Evolutionary conservation across 1,140 invertebrate species (phyloP), one percentile per base, ranked within the genome.

Genomic region (Antheraea mylitta): DNA sequence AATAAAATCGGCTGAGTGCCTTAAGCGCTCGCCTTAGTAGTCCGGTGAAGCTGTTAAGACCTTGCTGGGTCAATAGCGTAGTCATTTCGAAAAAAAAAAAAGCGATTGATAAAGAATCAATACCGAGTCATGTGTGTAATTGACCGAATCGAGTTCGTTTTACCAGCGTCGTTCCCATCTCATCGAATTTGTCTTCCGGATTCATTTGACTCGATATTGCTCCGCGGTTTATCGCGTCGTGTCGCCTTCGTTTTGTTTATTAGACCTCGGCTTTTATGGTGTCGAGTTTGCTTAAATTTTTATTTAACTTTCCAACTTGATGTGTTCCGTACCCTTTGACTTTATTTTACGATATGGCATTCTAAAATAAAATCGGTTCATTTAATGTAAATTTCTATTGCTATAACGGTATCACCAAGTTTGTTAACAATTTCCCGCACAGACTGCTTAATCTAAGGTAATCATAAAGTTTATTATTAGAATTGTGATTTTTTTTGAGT

Each of bases 161-260:
- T 18, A 42, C 42, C 42, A 18, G n/a, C 63, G 18, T 48, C 45
- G 65, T 19, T 53, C 45, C 45, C 38, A 58, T 66, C 37, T 36
- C 65, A 18, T 30, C 19, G 53, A 66, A 66, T 66, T 66, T 66
- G 65, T 66, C 48, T 59, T 66, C 48, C 65, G 65, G 16, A 66
- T 66, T 66, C 65, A 65, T 65, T 38, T 42, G 64, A 53, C 18
- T 65, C 64, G 42, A 48, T 65, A 48, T 48, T 63, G 61, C 22
- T 53, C 19, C 61, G 19, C 64, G 64, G 42, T 65, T 65, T 65
- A 65, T 65, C 64, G 62, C 62, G 62, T 9, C 62, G 64, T 19
- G 18, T 53, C 45, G 45, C 45, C 45, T 53, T 16, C 45, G 45
- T 16, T 53, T 53, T 53, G 45, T 53, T 53, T 53, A 53, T 53